Conservation (phyloP, 2,113 vertebrate genomes). For the Nycticebus coucang region DNA sequence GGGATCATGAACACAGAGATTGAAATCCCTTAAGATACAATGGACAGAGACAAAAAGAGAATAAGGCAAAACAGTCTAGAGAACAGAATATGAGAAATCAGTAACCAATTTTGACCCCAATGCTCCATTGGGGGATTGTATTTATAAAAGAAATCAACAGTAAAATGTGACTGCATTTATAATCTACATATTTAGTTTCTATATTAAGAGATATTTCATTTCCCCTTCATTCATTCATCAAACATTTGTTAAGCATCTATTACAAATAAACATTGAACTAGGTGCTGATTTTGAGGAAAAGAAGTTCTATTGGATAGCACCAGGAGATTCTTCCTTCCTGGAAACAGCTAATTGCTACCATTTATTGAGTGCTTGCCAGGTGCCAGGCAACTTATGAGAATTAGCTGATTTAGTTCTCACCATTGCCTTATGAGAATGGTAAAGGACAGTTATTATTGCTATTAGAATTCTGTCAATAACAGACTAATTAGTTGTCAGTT, state of each 20-base stretch:
- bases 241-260: constrained; percentile 45
- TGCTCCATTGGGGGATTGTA: not conserved
- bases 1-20: not conserved
- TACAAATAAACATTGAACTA: not conserved
- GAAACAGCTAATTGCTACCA: not conserved
- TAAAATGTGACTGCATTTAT: constrained; percentile 46
- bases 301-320: not conserved
- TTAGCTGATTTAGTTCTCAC: constrained; percentile 21
- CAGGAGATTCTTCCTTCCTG: constrained; percentile 24
- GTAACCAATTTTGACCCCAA: not conserved
- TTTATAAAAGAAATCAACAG: constrained; percentile 14
- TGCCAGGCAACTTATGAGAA: not conserved
- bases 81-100: not conserved
- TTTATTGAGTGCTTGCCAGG: not conserved
- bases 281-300: not conserved
- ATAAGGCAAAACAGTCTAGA: not conserved
- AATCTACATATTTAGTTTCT: constrained; percentile 17
- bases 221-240: not conserved
- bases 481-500: too few relatives aligned
- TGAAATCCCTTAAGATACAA: not conserved
- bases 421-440: not conserved
- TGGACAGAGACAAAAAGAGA: not conserved
- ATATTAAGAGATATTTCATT: not conserved
- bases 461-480: too few relatives aligned
- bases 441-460: not conserved